Evolutionary conservation across 2,888 invertebrate genomes (phyloP).

Genomic region (Clusia tigrina): DNA sequence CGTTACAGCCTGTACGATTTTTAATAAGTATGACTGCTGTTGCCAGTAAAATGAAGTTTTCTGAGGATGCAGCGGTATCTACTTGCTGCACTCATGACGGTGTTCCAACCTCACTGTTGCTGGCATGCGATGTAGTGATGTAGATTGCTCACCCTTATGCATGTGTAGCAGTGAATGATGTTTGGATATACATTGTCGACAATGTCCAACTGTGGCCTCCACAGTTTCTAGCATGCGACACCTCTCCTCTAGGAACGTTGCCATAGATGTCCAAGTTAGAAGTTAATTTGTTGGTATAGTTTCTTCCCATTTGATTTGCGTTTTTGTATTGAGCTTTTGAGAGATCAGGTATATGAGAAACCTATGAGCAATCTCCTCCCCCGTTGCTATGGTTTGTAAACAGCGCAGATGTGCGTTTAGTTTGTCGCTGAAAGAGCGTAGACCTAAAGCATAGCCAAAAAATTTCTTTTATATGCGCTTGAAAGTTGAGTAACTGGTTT

Average conservation of each 20-base stretch:
- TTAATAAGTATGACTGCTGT: slow-evolving; percentile 24
- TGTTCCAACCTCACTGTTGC: no score
- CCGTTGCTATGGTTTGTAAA: slow-evolving; percentile 27
- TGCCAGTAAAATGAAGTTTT: slow-evolving; percentile 19
- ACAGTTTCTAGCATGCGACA: slow-evolving; percentile 24
- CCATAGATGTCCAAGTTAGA: slow-evolving; percentile 20
- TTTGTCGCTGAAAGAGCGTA: slow-evolving; percentile 33
- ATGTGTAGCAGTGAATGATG: background rate
- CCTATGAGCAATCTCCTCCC: slow-evolving; percentile 25
- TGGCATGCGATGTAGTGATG: no score
- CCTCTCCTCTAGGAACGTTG: slow-evolving; percentile 24
- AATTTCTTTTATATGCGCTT: slow-evolving; percentile 35
- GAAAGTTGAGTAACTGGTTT: slow-evolving; percentile 36
- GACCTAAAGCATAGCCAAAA: slow-evolving; percentile 28
- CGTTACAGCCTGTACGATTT: background rate
- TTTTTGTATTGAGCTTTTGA: slow-evolving; percentile 22
- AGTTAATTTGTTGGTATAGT: slow-evolving; percentile 4
- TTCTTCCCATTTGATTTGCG: slow-evolving; percentile 32
- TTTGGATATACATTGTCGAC: background rate
- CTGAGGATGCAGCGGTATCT: background rate
- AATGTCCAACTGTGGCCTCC: slow-evolving; percentile 9
- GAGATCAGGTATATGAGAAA: slow-evolving; percentile 23
- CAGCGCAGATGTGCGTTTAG: slow-evolving; percentile 28
- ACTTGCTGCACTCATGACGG: background rate
- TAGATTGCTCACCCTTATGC: background rate